These are phyloP conservation scores for Pegea sp. DNA, from an alignment of 23 tunicate species.

Conservation along the genomic window DNA sequence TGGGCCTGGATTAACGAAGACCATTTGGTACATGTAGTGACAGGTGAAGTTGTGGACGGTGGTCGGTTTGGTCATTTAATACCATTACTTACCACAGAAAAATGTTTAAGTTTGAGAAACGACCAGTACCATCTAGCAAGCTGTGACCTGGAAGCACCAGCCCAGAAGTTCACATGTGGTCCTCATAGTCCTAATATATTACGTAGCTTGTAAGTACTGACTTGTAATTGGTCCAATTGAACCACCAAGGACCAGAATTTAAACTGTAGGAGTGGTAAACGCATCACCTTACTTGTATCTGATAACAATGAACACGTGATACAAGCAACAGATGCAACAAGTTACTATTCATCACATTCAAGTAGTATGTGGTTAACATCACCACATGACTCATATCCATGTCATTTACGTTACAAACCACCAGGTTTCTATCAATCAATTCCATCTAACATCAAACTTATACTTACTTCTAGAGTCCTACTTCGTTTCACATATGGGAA, in stretches of 20 bases:
- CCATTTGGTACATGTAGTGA: no score
- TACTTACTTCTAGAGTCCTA: conserved; percentile 11
- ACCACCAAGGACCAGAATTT: no score
- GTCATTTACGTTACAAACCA: conserved; percentile 63
- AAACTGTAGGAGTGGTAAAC: no score
- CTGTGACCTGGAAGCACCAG: conserved; percentile 6
- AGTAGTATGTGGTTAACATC: conserved; percentile 23
- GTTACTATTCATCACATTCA: not conserved
- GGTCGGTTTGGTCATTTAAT: no score
- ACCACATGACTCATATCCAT: conserved; percentile 11
- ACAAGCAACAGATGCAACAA: not conserved
- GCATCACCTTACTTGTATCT: no score
- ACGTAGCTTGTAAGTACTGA: no score
- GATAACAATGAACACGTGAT: not conserved
- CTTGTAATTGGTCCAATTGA: no score
- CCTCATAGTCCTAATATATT: conserved; percentile 59
- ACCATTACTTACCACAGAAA: no score
- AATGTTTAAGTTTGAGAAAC: no score
- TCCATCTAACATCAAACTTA: not conserved
- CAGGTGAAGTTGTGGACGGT: no score
- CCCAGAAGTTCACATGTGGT: conserved; percentile 52
- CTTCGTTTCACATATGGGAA: conserved; percentile 38
- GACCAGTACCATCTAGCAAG: conserved; percentile 3
- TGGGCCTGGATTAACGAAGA: no score
- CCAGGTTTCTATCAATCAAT: conserved; percentile 15